Evolutionary conservation across 2,888 invertebrate genomes (phyloP), one percentile per base, ranked within the genome.

Genomic region (Acleris holmiana): DNA sequence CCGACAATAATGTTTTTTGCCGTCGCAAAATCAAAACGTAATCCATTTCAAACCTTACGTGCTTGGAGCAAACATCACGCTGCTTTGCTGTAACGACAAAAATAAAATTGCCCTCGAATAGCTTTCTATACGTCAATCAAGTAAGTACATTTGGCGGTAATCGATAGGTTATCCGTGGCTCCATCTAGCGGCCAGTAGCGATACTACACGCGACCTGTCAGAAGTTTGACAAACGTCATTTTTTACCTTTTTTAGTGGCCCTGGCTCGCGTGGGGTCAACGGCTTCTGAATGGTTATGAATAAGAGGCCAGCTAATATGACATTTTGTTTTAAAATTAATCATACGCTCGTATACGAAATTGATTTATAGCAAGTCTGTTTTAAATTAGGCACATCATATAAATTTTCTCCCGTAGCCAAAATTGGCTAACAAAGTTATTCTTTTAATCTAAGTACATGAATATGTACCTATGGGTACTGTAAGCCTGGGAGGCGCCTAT

Each of bases 121-220:
- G 82, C 85, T 86, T 85, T 87, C 84, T 84, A 85, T 71, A 75
- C 81, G 82, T 87, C 85, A 85, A 85, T 86, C 86, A 85, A 63
- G 72, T 59, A 76, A 73, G 73, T 73, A 77, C 69, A 71, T 77
- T 76, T 77, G 81, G 78, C 80, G 79, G 84, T 88, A 86, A 85
- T 85, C 82, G 84, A 85, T 84, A 83, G 76, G 76, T 84, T 85
- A 86, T 87, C 84, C 71, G 80, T 83, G 70, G 76, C 79, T 79
- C 82, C 65, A 90, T 88, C 89, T 88, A 79, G 76, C 79, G 83
- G 82, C 67, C 80, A 80, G 85, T 87, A 88, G 88, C 83, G 68
- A 71, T 70, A 84, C 74, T 78, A 70, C 76, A 73, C 73, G 72
- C 69, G 74, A 75, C 73, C 71, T 72, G 73, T 70, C 73, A 72